Percentiles rank a stretch among this genome's conserved stretches.
Evolutionary conservation across 2,113 vertebrate species (phyloP).

Genomic region (Speoplatyrhinus poulsoni): DNA sequence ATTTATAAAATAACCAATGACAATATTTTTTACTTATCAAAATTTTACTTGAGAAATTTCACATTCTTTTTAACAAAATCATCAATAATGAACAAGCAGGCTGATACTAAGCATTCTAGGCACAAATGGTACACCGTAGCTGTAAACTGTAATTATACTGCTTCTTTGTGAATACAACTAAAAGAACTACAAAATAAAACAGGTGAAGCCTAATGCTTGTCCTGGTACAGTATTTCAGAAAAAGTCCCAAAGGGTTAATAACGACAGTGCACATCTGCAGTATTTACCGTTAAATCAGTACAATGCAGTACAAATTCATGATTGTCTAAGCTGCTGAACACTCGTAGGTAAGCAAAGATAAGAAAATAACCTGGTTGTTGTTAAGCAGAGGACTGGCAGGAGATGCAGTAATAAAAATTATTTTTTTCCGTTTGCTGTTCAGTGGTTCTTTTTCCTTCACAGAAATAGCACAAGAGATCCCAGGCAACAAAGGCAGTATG

Average conservation of each 20-base stretch:
- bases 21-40: not conserved
- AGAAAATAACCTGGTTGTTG: slow-evolving; percentile 36
- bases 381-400: not conserved
- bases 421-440: too few species aligned
- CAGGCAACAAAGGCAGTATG: too few species aligned
- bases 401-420: too few species aligned
- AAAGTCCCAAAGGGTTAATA: not conserved
- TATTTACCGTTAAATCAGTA: too few species aligned
- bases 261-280: not conserved
- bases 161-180: not conserved
- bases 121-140: not conserved
- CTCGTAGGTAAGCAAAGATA: slow-evolving; percentile 12
- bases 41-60: slow-evolving; percentile 18
- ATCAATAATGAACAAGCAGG: slow-evolving; percentile 8
- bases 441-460: slow-evolving; percentile 11
- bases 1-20: not conserved
- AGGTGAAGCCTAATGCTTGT: not conserved
- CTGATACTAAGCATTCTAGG: not conserved
- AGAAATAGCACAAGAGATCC: not conserved
- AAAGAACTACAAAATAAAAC: slow-evolving; percentile 6
- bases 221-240: slow-evolving; percentile 3
- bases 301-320: slow-evolving; percentile 11
- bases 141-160: slow-evolving; percentile 10
- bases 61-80: slow-evolving; percentile 16
- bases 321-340: slow-evolving; percentile 26